phyloP scores from a whole-genome alignment of 2,797 vertebrate species.

The Gymnopithys bicolor region DNA sequence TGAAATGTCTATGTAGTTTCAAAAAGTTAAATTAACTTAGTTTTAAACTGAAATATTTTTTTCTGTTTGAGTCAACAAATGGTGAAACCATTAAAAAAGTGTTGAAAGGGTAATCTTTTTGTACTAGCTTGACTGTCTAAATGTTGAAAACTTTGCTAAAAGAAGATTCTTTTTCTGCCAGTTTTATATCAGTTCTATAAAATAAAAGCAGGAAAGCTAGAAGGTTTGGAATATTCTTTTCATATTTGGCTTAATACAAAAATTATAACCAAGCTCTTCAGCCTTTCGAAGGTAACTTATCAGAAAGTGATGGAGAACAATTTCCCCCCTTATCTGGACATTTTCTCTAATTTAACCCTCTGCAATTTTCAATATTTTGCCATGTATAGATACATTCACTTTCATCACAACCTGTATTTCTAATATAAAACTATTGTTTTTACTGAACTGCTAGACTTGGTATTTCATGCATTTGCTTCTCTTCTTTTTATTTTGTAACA shows the following conservation, averaged over 20 bases:
- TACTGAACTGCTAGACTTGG: neutral
- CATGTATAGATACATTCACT: neutral
- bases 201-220: neutral
- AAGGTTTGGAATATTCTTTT: neutral
- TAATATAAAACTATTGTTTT: neutral
- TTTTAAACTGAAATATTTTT: neutral
- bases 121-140: neutral
- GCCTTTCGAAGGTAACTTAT: neutral
- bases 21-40: neutral
- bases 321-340: fast-evolving
- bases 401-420: neutral
- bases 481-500: neutral
- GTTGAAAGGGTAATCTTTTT: neutral
- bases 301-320: neutral
- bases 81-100: neutral
- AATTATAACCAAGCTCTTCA: neutral
- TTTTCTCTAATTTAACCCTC: neutral
- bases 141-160: neutral
- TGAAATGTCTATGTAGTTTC: neutral
- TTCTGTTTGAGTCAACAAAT: neutral
- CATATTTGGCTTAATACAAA: neutral
- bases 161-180: neutral
- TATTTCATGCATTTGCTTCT: neutral
- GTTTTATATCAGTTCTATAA: neutral
- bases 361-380: neutral